Conservation (phyloP, 2,797 vertebrate species). For the Pseudochaenichthys georgianus region DNA sequence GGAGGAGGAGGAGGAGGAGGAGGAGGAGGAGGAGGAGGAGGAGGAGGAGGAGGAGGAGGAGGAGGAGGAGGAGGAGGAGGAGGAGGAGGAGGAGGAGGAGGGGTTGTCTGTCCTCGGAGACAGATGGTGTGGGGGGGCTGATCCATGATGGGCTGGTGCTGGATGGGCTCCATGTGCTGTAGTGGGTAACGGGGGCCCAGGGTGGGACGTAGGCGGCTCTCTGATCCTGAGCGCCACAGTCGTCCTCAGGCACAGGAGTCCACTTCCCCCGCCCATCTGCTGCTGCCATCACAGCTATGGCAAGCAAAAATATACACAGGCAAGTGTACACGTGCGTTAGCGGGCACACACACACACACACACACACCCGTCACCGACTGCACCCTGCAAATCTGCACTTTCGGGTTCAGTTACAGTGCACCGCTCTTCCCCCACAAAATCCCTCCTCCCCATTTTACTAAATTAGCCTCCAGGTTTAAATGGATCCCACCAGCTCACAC, state of each 20-base stretch:
- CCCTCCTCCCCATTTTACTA: constrained; percentile 48
- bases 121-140: constrained; percentile 82
- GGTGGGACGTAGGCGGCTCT: constrained; percentile 85
- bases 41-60: constrained; percentile 47
- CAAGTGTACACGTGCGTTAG: constrained; percentile 38
- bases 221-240: constrained; percentile 82
- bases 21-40: constrained; percentile 20
- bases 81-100: constrained; percentile 36
- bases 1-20: too few species aligned
- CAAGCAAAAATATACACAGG: constrained; percentile 67
- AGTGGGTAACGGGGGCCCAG: constrained; percentile 83
- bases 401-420: constrained; percentile 73
- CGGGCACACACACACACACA: constrained; percentile 62
- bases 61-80: constrained; percentile 39
- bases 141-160: constrained; percentile 81
- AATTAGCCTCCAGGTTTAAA: constrained; percentile 66
- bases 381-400: constrained; percentile 64
- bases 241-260: constrained; percentile 85
- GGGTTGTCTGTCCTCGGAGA: constrained; percentile 81
- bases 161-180: constrained; percentile 83
- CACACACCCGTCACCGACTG: constrained; percentile 62
- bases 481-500: constrained; percentile 48
- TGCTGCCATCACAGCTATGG: constrained; percentile 75
- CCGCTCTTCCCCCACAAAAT: constrained; percentile 46
- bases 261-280: constrained; percentile 87